Base-by-base conservation (phyloP, 2,113 vertebrate genomes). In the Hippocampus comes region DNA sequence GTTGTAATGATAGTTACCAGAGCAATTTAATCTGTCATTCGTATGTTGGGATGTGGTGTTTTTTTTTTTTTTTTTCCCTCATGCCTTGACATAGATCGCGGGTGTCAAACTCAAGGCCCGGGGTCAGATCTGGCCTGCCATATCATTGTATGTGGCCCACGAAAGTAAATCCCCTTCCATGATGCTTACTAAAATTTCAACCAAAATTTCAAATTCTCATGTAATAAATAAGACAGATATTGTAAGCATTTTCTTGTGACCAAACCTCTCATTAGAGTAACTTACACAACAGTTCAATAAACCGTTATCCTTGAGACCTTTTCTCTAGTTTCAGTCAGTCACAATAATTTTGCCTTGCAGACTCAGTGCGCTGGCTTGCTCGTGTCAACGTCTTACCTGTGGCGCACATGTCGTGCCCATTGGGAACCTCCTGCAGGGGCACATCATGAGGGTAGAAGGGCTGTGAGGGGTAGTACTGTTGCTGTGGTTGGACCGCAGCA, bases 341-440 rank as follows among this genome's bases (percentile, higher is more conserved):
- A 25, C 55, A 15, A 25, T 18, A 18, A 27, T 6, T 2, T 59
- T 59, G 23, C 10, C 4, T 49, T 49, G 10, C 23, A 11, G n/a
- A 56, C 9, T 23, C n/a, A 14, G 5, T 25, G 55, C 5, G 18
- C 10, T 2, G 10, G 12, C 25, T 59, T 30, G 25, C 14, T 17
- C 14, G 17, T 41, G 42, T 25, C 5, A 11, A 25, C 43, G 41
- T 78, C 94, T 89, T 95, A 98, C 96, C 96, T 59, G 93, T 90
- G 38, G 88, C 78, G 30, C 80, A 93, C 81, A 92, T 85, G 73
- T 98, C 96, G 1, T 94, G 93, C 46, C 96, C 94, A 0, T 95
- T 97, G 53, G 97, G 97, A 10, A 99, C 97, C 89, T 99, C 97
- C 88, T 98, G 97, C 21, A 94, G 93, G 61, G 95, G 88, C 0